phyloP scores from a whole-genome alignment of 2,797 vertebrate species.

The Rhinichthys osculus region DNA sequence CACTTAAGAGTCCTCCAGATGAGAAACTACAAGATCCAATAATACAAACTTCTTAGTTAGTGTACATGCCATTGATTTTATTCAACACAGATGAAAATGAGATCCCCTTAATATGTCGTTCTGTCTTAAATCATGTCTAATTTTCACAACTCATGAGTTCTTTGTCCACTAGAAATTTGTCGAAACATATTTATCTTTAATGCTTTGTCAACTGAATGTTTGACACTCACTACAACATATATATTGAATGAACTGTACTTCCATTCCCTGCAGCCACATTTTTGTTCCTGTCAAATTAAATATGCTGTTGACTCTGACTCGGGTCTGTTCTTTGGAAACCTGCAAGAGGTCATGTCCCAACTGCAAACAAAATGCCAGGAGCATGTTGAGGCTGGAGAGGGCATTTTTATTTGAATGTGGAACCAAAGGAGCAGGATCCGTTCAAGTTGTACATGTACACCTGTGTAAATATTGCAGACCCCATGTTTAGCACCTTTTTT shows the following conservation, averaged over 20 bases:
- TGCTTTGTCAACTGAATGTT: not conserved
- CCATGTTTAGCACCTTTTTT: not conserved
- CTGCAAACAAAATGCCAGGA: not conserved
- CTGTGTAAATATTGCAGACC: no score
- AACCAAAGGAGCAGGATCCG: not conserved
- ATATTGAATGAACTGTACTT: not conserved
- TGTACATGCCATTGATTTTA: not conserved
- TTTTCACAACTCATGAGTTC: not conserved
- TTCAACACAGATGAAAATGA: not conserved
- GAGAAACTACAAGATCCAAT: constrained; percentile 28
- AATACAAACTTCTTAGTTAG: constrained; percentile 9
- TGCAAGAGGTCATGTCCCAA: not conserved
- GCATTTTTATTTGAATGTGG: not conserved
- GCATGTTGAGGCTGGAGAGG: not conserved
- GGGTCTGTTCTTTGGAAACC: not conserved
- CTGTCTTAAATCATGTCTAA: not conserved
- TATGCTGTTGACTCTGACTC: constrained; percentile 14
- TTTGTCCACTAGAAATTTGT: not conserved
- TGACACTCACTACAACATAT: not conserved
- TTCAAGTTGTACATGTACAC: not conserved
- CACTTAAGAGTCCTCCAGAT: constrained; percentile 16
- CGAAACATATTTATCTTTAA: not conserved
- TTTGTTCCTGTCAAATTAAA: constrained; percentile 16
- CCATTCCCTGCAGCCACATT: not conserved
- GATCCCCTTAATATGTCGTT: not conserved